These are phyloP conservation scores for Pseudomugil gertrudae DNA, from an alignment of 2,797 vertebrate species.

Conservation along the genomic window DNA sequence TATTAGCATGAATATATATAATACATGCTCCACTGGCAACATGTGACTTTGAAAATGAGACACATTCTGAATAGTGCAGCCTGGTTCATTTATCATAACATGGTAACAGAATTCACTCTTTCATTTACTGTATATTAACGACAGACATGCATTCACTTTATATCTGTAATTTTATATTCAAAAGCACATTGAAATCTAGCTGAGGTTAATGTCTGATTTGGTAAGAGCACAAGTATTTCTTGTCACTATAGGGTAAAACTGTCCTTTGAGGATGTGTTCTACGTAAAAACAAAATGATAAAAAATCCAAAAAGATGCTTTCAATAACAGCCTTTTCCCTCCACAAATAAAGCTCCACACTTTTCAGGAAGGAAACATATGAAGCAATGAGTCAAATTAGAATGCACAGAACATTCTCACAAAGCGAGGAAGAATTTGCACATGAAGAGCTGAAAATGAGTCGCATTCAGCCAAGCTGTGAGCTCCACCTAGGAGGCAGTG, in stretches of 20 bases:
- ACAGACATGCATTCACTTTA: background rate
- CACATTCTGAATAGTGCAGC: too few relatives aligned
- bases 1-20: background rate
- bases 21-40: background rate
- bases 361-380: conserved; percentile 62
- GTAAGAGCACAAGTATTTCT: conserved; percentile 11
- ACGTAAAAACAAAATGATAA: conserved; percentile 41
- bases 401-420: conserved; percentile 72
- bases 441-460: conserved; percentile 81
- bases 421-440: conserved; percentile 75
- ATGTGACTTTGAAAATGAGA: background rate
- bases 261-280: conserved; percentile 40
- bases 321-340: conserved; percentile 39
- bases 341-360: conserved; percentile 60
- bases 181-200: conserved; percentile 12
- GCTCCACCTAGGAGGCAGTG: conserved; percentile 79
- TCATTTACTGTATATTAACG: background rate
- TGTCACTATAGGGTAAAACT: conserved; percentile 33
- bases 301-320: conserved; percentile 50
- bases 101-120: conserved; percentile 2
- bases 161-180: conserved; percentile 21
- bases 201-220: conserved; percentile 28
- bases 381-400: conserved; percentile 74
- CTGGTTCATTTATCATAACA: background rate
- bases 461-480: conserved; percentile 79